A percentile compares a stretch with the other conserved stretches of the same genome.
Evolutionary conservation across 2,797 vertebrate species (phyloP).

Genomic region (Myotis planiceps): DNA sequence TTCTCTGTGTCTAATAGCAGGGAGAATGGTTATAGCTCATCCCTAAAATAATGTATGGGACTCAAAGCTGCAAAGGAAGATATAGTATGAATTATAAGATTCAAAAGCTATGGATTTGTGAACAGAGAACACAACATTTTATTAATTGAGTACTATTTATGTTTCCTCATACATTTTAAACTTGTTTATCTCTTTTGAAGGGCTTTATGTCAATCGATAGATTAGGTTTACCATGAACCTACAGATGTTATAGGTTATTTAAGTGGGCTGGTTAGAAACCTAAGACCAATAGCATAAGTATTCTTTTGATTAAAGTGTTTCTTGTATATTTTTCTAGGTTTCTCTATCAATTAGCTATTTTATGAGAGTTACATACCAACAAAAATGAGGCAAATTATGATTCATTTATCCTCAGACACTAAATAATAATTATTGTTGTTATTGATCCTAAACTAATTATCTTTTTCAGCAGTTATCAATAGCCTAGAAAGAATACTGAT

Average conservation of each 20-base stretch:
- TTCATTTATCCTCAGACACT: background rate
- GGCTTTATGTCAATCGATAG: background rate
- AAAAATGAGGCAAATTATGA: background rate
- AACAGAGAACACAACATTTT: background rate
- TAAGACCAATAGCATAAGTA: background rate
- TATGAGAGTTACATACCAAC: background rate
- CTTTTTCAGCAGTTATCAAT: conserved; percentile 37
- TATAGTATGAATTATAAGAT: background rate
- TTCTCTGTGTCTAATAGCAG: background rate
- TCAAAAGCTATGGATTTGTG: background rate
- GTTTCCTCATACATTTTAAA: background rate
- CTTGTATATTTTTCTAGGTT: background rate
- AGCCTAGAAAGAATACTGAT: background rate
- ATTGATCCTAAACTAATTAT: background rate
- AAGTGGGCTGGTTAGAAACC: background rate
- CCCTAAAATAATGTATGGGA: background rate
- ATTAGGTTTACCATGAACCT: background rate
- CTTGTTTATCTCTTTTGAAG: background rate
- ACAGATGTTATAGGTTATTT: background rate
- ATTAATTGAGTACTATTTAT: background rate
- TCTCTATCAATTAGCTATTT: background rate
- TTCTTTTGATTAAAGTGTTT: background rate
- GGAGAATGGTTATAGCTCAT: background rate
- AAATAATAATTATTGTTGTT: background rate
- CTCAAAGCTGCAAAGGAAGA: background rate